These are phyloP conservation scores for Hemiprocne comata DNA, from an alignment of 2,113 vertebrate species.

Conservation along the genomic window DNA sequence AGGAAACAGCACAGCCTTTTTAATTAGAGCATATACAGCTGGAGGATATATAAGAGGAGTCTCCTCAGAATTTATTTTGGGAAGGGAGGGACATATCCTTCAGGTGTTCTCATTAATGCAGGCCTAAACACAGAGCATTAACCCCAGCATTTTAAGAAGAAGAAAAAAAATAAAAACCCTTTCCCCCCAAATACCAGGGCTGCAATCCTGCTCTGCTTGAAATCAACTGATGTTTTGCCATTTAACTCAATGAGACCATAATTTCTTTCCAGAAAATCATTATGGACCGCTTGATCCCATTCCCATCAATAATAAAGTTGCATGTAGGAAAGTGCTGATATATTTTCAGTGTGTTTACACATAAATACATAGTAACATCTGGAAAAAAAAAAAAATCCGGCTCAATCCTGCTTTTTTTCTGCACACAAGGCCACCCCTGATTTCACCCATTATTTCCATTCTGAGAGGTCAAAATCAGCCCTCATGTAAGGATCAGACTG, in stretches of 20 bases:
- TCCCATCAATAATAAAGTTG: constrained; percentile 27
- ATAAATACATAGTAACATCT: constrained; percentile 22
- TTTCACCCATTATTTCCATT: neutral
- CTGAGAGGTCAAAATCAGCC: constrained; percentile 22
- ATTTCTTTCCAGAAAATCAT: neutral
- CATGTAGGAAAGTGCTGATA: neutral
- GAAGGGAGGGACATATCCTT: constrained; percentile 70
- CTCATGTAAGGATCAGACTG: neutral
- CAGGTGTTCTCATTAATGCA: constrained; percentile 72
- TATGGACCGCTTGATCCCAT: constrained; percentile 23
- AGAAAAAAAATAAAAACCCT: neutral
- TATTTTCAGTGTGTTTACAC: constrained; percentile 36
- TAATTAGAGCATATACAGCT: constrained; percentile 80
- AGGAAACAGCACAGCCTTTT: constrained; percentile 81
- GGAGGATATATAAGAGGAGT: constrained; percentile 72
- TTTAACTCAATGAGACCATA: neutral
- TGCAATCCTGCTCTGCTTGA: constrained; percentile 3
- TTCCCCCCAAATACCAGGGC: neutral
- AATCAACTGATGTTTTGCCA: constrained; percentile 58
- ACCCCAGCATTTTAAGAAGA: constrained; percentile 17
- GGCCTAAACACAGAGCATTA: constrained; percentile 58
- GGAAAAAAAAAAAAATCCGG: neutral
- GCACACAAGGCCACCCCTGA: neutral
- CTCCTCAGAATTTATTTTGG: constrained; percentile 65
- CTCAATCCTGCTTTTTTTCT: constrained; percentile 10